Evolutionary conservation across 1,140 invertebrate genomes (phyloP).

Genomic region (Tetramorium alpestre): DNA sequence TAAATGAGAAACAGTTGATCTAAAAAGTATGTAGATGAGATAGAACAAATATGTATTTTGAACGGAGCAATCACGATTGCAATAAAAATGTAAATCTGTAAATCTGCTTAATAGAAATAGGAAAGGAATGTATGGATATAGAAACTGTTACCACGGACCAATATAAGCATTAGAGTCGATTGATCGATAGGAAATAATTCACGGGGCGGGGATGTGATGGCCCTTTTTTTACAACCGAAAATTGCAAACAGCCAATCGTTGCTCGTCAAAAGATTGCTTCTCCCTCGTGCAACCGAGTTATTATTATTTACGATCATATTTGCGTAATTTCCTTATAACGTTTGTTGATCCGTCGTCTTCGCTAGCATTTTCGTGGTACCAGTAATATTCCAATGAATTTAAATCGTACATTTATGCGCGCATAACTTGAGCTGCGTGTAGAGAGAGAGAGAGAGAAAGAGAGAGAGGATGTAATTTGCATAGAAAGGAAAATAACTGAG

Average conservation of each 20-base stretch:
- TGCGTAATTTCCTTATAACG: conserved; percentile 42
- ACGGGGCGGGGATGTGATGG: neutral
- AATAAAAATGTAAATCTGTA: conserved; percentile 44
- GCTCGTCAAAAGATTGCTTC: conserved; percentile 29
- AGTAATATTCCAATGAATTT: conserved; percentile 54
- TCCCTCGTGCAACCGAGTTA: conserved; percentile 30
- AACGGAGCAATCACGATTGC: neutral
- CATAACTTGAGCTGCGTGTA: neutral
- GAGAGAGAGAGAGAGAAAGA: neutral
- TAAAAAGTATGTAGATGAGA: neutral
- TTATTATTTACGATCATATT: conserved; percentile 54
- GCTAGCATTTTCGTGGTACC: conserved; percentile 14
- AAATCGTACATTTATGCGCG: conserved; percentile 28
- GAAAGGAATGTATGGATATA: conserved; percentile 24
- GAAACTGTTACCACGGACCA: conserved; percentile 18
- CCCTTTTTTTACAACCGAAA: conserved; percentile 10
- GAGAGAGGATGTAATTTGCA: conserved; percentile 12
- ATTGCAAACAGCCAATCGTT: neutral
- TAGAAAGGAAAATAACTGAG: neutral
- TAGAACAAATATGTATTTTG: neutral
- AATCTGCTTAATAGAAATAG: conserved; percentile 13
- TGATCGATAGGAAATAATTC: conserved; percentile 70
- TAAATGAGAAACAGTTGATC: neutral
- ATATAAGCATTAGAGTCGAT: conserved; percentile 53
- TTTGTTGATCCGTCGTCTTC: neutral